Conservation (phyloP, 2,113 vertebrate species). For the Machaerirhynchus nigripectus region DNA sequence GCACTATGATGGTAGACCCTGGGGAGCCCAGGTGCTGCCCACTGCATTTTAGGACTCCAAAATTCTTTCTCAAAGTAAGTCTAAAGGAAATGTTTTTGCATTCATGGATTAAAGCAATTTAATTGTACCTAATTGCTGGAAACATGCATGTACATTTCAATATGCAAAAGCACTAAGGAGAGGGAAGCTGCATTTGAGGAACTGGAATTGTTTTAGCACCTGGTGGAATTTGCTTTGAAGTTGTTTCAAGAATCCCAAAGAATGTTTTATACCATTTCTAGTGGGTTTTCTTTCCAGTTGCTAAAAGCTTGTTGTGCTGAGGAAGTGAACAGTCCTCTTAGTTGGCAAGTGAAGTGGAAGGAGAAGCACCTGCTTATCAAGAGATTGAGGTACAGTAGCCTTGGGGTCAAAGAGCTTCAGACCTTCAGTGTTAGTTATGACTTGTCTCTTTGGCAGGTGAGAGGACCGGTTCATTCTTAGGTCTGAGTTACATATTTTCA, state of each 20-base stretch:
- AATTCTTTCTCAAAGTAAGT: background rate
- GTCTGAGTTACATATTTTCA: background rate
- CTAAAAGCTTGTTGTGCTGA: background rate
- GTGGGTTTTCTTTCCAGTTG: background rate
- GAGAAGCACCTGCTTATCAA: background rate
- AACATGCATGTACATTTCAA: fast-evolving
- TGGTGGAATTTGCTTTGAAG: background rate
- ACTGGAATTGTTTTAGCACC: background rate
- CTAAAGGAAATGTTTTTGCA: background rate
- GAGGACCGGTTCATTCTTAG: background rate
- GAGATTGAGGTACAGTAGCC: background rate
- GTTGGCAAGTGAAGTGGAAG: background rate
- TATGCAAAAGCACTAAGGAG: background rate
- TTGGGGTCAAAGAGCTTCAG: fast-evolving
- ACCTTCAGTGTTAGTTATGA: background rate
- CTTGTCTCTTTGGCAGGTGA: background rate
- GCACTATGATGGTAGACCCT: fast-evolving
- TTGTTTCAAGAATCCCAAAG: background rate
- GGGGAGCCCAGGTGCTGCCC: background rate
- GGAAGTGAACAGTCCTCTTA: background rate
- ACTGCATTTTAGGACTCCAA: background rate
- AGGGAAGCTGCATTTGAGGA: background rate
- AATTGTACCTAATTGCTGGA: background rate
- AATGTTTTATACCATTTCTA: background rate
- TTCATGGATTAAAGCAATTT: background rate